Evolutionary conservation across 2,113 vertebrate species (phyloP).

Genomic region (Pipra filicauda): DNA sequence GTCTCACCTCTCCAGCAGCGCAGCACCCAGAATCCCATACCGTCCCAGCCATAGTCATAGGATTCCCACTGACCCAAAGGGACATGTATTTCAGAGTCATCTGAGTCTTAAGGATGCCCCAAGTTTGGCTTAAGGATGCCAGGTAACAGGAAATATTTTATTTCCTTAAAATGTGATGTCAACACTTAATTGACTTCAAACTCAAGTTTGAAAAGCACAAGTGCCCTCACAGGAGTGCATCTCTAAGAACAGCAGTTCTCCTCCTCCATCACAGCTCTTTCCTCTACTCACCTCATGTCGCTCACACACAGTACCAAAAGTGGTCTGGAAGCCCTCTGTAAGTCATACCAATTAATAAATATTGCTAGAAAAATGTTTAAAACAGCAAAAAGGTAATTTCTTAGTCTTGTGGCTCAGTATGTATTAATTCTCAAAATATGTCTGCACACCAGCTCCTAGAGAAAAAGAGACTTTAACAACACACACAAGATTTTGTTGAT

Average conservation of each 20-base stretch:
- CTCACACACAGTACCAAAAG: not conserved
- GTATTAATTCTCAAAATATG: not conserved
- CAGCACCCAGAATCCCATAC: not conserved
- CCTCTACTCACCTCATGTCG: not conserved
- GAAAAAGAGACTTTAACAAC: not conserved
- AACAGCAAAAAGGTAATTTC: not conserved
- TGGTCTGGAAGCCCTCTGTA: not conserved
- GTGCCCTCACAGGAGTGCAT: not conserved
- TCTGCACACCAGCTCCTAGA: not conserved
- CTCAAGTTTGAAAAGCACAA: not conserved
- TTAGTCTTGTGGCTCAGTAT: not conserved
- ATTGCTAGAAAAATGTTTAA: not conserved
- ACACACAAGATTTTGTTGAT: not conserved
- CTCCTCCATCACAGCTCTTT: not conserved
- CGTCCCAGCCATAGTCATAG: not conserved
- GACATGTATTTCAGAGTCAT: not conserved
- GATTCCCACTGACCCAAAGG: not conserved
- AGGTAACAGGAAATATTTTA: not conserved
- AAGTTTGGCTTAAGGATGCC: not conserved
- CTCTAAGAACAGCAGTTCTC: not conserved
- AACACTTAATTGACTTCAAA: not conserved
- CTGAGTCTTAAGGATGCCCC: not conserved
- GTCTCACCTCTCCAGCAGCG: not conserved
- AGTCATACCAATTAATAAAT: not conserved
- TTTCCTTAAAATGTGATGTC: not conserved